phyloP scores from a whole-genome alignment of 2,888 invertebrate species.

The Sesia bembeciformis region DNA sequence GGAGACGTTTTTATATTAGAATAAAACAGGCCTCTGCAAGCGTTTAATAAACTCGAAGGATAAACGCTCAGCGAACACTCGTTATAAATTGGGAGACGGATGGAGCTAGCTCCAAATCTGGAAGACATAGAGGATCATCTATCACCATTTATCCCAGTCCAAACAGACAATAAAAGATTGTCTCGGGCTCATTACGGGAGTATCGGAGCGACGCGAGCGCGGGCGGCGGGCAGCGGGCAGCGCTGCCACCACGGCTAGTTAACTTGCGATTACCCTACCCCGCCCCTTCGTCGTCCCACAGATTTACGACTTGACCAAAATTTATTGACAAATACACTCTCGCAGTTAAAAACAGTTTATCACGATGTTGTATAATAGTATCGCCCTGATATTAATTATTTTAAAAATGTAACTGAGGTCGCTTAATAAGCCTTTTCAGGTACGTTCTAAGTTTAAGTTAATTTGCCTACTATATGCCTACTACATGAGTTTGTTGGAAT shows the following conservation, averaged over 20 bases:
- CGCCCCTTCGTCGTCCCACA: slow-evolving; percentile 9
- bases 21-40: slow-evolving; percentile 27
- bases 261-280: slow-evolving; percentile 30
- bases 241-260: slow-evolving; percentile 34
- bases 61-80: slow-evolving; percentile 24
- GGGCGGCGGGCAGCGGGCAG: slow-evolving; percentile 12
- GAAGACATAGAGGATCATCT: slow-evolving; percentile 47
- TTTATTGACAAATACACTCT: slow-evolving; percentile 13
- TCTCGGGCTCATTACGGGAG: slow-evolving; percentile 49
- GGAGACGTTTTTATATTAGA: slow-evolving; percentile 27
- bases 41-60: slow-evolving; percentile 26
- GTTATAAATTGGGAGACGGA: slow-evolving; percentile 45
- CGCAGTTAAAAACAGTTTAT: slow-evolving; percentile 1
- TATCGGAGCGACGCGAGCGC: slow-evolving; percentile 26
- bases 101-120: slow-evolving; percentile 44
- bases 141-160: slow-evolving; percentile 65
- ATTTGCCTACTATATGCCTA: neutral
- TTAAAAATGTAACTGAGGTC: no score
- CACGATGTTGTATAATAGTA: neutral
- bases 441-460: neutral
- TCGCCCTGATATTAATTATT: no score
- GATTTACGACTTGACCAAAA: slow-evolving; percentile 21
- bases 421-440: neutral
- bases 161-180: slow-evolving; percentile 60
- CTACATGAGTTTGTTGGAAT: slow-evolving; percentile 14